Percentiles rank a stretch among this genome's conserved stretches.
Conservation (phyloP, 2,888 invertebrate species). For the Oligia strigilis region DNA sequence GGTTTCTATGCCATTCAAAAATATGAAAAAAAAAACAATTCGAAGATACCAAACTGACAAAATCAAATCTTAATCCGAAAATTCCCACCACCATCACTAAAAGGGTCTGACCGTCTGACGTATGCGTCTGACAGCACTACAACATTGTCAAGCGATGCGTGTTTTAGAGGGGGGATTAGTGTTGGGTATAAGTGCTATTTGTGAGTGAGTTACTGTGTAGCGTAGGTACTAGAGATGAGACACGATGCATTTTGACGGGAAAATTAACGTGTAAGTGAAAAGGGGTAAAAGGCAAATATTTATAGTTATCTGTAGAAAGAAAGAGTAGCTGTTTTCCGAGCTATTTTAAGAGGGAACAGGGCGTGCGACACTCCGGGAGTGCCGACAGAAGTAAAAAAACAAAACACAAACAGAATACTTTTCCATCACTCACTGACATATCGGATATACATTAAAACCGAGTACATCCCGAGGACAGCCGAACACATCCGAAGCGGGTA, state of each 20-base stretch:
- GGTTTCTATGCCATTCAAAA: no score
- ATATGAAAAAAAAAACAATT: neutral
- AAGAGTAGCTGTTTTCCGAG: neutral
- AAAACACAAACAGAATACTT: no score
- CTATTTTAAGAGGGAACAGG: no score
- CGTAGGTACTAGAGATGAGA: conserved; percentile 5
- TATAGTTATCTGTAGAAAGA: neutral
- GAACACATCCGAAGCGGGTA: no score
- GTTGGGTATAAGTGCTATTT: conserved; percentile 52
- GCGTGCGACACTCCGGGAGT: no score
- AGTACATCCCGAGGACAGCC: no score
- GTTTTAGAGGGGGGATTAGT: conserved; percentile 56
- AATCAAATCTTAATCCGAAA: conserved; percentile 11
- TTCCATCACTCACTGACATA: no score
- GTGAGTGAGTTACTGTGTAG: conserved; percentile 15
- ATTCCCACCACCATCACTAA: conserved; percentile 4
- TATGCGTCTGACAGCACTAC: conserved; percentile 72
- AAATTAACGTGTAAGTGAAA: neutral
- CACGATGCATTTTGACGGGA: neutral
- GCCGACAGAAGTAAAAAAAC: no score
- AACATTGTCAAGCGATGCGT: conserved; percentile 71
- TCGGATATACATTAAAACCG: no score
- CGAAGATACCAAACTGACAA: neutral
- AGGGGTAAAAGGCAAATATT: neutral
- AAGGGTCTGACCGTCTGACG: conserved; percentile 35